Conservation (phyloP, 2,888 invertebrate genomes). For the Drosophila borborema region DNA sequence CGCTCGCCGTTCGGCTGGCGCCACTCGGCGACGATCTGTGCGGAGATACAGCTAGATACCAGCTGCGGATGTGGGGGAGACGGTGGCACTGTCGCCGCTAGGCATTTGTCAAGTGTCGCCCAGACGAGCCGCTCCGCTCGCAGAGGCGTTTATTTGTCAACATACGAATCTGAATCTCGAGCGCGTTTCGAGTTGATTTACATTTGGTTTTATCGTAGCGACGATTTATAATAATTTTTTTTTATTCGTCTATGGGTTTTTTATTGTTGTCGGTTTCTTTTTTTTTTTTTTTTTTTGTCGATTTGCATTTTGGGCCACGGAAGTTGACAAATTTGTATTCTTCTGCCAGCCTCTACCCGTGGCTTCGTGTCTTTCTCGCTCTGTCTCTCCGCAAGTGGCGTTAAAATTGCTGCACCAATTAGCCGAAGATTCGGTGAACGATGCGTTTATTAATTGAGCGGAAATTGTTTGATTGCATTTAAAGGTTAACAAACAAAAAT, state of each 20-base stretch:
- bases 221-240: constrained; percentile 72
- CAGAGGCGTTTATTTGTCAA: constrained; percentile 81
- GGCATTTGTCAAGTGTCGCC: constrained; percentile 74
- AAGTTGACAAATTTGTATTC: constrained; percentile 65
- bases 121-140: constrained; percentile 23
- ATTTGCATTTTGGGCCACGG: constrained; percentile 66
- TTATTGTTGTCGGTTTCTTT: constrained; percentile 11
- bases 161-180: constrained; percentile 69
- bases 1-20: constrained; percentile 64
- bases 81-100: constrained; percentile 12
- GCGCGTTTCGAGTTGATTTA: constrained; percentile 74
- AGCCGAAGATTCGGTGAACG: constrained; percentile 53
- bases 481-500: neutral
- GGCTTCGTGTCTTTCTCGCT: neutral
- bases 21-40: constrained; percentile 55
- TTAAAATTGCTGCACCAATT: constrained; percentile 66
- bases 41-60: constrained; percentile 43
- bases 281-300: neutral
- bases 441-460: constrained; percentile 68
- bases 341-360: neutral
- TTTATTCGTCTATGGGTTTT: constrained; percentile 23
- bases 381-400: constrained; percentile 36
- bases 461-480: constrained; percentile 74
- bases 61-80: constrained; percentile 60
- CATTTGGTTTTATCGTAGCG: constrained; percentile 64